Percentiles rank a stretch among this genome's conserved stretches.
Conservation (phyloP, 2,797 vertebrate genomes). For the Cacajao melanocephalus region DNA sequence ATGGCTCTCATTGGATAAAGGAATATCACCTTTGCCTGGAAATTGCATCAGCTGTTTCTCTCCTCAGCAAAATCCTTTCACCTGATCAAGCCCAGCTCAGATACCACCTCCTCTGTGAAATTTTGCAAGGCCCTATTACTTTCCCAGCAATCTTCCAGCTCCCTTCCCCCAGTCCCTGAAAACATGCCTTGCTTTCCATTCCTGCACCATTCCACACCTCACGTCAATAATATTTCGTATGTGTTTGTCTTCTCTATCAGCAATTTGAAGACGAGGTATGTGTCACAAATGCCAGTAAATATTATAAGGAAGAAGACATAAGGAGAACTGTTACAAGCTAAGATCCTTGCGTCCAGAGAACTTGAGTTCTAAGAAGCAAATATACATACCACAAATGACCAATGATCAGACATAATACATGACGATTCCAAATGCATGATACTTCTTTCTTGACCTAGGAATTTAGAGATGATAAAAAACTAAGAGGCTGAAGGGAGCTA, state of each 20-base stretch:
- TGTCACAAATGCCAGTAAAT: not conserved
- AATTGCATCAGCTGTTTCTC: not conserved
- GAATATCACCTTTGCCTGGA: not conserved
- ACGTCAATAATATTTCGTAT: too few relatives aligned
- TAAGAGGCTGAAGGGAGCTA: not conserved
- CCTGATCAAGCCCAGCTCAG: too few relatives aligned
- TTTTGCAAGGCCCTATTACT: not conserved
- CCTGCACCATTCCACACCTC: accelerated
- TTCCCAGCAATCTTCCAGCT: not conserved
- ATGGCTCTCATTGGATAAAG: not conserved
- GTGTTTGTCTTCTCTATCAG: not conserved
- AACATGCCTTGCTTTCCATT: not conserved
- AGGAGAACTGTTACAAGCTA: not conserved
- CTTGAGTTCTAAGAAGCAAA: not conserved
- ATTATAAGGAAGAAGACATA: not conserved
- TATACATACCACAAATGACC: not conserved
- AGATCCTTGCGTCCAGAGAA: not conserved
- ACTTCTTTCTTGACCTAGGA: not conserved
- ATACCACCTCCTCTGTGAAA: not conserved
- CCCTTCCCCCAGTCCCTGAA: too few relatives aligned
- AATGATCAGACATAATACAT: not conserved
- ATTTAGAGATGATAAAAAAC: not conserved
- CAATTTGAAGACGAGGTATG: not conserved
- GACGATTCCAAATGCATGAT: not conserved
- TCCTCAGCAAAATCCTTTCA: not conserved